Conservation (phyloP, 2,113 vertebrate species). For the Cyanoramphus novaezelandiae region DNA sequence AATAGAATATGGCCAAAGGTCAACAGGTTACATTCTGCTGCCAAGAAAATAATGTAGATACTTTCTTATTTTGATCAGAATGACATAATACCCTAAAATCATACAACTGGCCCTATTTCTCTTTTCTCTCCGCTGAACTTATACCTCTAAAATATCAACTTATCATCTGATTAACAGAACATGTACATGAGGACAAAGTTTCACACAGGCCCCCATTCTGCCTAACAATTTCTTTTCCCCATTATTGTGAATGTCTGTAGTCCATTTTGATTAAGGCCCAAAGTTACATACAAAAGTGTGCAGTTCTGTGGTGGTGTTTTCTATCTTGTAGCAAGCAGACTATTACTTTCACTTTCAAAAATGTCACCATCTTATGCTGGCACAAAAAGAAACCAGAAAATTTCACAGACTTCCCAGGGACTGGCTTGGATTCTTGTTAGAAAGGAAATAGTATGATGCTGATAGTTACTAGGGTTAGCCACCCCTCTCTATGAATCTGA, state of each 20-base stretch:
- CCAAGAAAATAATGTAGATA: background rate
- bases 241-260: background rate
- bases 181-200: accelerated
- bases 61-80: background rate
- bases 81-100: background rate
- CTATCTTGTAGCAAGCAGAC: background rate
- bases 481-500: background rate
- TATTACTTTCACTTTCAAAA: background rate
- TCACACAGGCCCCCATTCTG: background rate
- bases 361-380: background rate
- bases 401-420: background rate
- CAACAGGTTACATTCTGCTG: background rate
- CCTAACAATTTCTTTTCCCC: background rate
- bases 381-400: background rate
- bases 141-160: background rate
- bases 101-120: background rate
- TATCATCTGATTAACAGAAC: background rate
- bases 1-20: background rate
- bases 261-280: background rate
- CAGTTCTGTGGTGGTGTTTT: background rate
- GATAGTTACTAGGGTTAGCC: background rate
- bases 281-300: background rate
- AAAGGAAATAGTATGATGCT: background rate
- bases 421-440: background rate
- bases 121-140: background rate